Evolutionary conservation across 2,888 invertebrate species (phyloP).

Genomic region (Patella depressa): DNA sequence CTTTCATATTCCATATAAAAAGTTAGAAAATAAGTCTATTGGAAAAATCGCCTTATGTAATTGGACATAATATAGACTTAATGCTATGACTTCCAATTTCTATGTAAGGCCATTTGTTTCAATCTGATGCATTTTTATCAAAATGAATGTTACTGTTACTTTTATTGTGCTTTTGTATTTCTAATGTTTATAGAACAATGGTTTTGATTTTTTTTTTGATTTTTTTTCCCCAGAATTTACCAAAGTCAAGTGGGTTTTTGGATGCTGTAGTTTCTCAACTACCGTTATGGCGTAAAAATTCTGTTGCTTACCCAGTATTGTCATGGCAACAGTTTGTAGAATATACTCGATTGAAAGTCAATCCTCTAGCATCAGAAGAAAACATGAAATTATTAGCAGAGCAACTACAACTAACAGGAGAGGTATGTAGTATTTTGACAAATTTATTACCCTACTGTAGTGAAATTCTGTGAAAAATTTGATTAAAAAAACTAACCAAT

Average conservation of each 20-base stretch:
- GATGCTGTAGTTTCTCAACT: slow-evolving; percentile 76
- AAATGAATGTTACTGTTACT: not conserved
- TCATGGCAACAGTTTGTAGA: slow-evolving; percentile 77
- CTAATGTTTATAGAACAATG: not conserved
- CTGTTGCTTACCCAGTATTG: slow-evolving; percentile 77
- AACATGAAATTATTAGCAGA: slow-evolving; percentile 78
- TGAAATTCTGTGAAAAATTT: too few relatives aligned
- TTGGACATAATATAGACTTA: not conserved
- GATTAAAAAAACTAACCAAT: too few relatives aligned
- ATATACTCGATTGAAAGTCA: slow-evolving; percentile 76
- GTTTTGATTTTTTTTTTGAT: not conserved
- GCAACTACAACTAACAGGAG: slow-evolving; percentile 79
- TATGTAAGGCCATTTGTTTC: not conserved
- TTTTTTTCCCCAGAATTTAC: slow-evolving; percentile 70
- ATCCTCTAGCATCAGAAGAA: slow-evolving; percentile 78
- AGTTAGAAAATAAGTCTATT: too few relatives aligned
- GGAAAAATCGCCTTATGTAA: too few relatives aligned
- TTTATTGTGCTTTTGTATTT: not conserved
- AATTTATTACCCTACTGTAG: too few relatives aligned
- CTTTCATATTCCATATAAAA: too few relatives aligned
- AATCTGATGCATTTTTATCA: too few relatives aligned
- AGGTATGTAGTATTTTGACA: slow-evolving; percentile 70
- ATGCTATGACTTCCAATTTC: not conserved
- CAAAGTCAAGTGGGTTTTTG: slow-evolving; percentile 76
- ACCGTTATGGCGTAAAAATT: slow-evolving; percentile 73